phyloP scores from a whole-genome alignment of 2,797 vertebrate genomes.

The Rhinoraja longicauda region DNA sequence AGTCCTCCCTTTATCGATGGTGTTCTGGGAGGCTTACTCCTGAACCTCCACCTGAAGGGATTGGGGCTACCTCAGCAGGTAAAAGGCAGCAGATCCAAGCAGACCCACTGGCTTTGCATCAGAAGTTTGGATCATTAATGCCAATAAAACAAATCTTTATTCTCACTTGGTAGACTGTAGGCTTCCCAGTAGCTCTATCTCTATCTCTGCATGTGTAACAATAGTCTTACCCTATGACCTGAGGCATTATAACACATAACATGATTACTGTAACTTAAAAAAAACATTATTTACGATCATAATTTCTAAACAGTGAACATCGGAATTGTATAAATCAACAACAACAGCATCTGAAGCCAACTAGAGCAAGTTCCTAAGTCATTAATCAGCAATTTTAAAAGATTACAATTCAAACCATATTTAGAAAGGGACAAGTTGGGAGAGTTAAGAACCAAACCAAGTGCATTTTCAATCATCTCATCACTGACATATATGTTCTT shows the following conservation, averaged over 20 bases:
- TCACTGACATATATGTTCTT: conserved; percentile 1
- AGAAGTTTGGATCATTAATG: not conserved
- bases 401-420: conserved; percentile 16
- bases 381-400: not conserved
- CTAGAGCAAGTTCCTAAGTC: conserved; percentile 27
- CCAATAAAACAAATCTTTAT: conserved; percentile 3
- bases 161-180: not conserved
- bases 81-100: too few relatives aligned
- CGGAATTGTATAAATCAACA: conserved; percentile 31
- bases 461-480: conserved; percentile 36
- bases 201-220: not conserved
- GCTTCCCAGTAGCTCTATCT: not conserved
- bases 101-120: too few relatives aligned
- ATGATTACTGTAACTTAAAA: not conserved
- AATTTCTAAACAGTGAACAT: conserved; percentile 16
- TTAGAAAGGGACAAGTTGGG: not conserved
- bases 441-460: not conserved
- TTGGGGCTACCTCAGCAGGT: too few relatives aligned
- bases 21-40: too few relatives aligned
- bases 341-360: conserved; percentile 11
- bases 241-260: not conserved
- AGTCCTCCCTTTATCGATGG: too few relatives aligned
- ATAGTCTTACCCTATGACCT: not conserved
- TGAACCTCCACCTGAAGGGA: too few relatives aligned
- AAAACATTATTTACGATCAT: not conserved